Conservation (phyloP, 2,797 vertebrate species). For the Poeciliopsis presidionis region DNA sequence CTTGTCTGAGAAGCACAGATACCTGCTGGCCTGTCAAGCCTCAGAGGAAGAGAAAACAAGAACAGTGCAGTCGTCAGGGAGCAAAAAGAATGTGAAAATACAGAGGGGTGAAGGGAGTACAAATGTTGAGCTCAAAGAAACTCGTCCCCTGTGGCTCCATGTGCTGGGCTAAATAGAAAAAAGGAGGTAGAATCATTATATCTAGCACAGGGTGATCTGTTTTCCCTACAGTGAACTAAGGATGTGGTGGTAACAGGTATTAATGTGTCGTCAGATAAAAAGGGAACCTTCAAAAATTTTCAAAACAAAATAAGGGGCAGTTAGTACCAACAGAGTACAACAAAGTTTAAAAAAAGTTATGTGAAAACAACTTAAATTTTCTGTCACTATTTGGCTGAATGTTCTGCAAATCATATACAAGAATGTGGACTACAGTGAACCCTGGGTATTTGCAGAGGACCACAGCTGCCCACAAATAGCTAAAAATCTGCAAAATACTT, state of each 20-base stretch:
- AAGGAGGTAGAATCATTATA: conserved; percentile 23
- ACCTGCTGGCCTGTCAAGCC: conserved; percentile 55
- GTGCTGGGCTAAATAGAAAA: conserved; percentile 32
- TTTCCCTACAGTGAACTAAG: conserved; percentile 40
- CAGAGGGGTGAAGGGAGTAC: conserved; percentile 73
- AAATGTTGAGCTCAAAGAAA: conserved; percentile 74
- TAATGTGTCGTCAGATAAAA: background rate
- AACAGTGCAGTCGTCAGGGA: conserved; percentile 40
- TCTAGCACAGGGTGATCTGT: conserved; percentile 42
- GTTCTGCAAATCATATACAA: background rate
- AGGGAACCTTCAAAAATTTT: background rate
- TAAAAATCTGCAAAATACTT: background rate
- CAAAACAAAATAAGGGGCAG: background rate
- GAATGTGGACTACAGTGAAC: background rate
- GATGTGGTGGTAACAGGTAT: background rate
- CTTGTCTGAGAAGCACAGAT: conserved; percentile 21
- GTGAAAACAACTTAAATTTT: background rate
- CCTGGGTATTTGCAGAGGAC: background rate
- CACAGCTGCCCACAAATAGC: background rate
- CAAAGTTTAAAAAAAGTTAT: background rate
- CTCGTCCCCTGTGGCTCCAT: conserved; percentile 64
- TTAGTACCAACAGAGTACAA: background rate
- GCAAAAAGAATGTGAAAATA: conserved; percentile 67
- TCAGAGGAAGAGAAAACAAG: conserved; percentile 68
- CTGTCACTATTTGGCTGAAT: background rate